Conservation (phyloP, 2,888 invertebrate species). For the Lucinisca nassula region DNA sequence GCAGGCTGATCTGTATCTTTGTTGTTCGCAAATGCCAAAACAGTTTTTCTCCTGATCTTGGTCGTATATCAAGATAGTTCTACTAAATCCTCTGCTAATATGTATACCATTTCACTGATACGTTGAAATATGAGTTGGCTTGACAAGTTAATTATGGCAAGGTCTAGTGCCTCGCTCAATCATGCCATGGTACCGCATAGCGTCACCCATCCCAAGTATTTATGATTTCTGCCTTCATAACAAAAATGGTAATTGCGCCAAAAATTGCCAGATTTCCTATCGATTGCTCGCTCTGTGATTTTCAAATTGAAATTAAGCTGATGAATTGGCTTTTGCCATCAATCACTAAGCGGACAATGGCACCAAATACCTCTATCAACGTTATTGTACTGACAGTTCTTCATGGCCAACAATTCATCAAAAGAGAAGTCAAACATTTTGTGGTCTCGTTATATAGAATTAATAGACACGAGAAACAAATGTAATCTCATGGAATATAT, state of each 20-base stretch:
- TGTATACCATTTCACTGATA: not conserved
- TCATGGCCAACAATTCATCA: no score
- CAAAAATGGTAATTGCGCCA: not conserved
- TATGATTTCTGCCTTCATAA: not conserved
- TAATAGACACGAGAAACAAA: no score
- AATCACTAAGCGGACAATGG: not conserved
- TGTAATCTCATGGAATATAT: no score
- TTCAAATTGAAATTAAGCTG: not conserved
- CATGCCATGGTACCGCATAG: not conserved
- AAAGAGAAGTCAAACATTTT: no score
- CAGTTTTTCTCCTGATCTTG: no score
- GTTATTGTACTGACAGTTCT: not conserved
- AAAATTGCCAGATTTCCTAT: not conserved
- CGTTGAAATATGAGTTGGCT: not conserved
- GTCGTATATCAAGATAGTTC: no score
- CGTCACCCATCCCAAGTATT: not conserved
- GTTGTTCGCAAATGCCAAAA: no score
- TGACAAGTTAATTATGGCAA: conserved; percentile 14
- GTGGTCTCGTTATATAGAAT: no score
- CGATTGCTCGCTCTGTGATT: conserved; percentile 5
- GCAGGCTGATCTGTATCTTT: no score
- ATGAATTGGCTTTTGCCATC: conserved; percentile 4
- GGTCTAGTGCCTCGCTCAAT: not conserved
- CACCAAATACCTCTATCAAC: not conserved
- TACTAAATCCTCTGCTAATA: no score